Percentiles rank a stretch among this genome's conserved stretches.
These are phyloP conservation scores for Boleophthalmus pectinirostris DNA, from an alignment of 2,113 vertebrate genomes.

Conservation along the genomic window DNA sequence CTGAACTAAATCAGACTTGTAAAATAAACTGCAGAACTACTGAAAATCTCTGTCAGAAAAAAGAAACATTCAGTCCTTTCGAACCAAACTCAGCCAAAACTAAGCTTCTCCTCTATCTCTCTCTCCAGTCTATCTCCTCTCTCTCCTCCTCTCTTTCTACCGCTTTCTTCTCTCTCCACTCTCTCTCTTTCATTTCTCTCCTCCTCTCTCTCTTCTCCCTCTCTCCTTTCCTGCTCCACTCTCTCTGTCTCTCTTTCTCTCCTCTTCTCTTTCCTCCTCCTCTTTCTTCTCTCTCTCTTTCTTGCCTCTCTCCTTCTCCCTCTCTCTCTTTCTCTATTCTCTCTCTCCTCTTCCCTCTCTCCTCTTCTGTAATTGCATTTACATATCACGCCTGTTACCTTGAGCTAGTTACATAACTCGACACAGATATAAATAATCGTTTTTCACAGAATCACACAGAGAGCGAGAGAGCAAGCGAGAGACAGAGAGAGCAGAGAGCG, in stretches of 20 bases:
- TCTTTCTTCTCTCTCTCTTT: background rate
- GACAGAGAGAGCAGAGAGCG: no score
- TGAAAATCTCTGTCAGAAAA: no score
- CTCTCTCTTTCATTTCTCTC: background rate
- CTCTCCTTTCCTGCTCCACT: background rate
- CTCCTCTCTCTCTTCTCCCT: background rate
- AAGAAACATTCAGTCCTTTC: no score
- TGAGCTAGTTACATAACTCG: slow-evolving; percentile 43
- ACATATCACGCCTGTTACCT: slow-evolving; percentile 27
- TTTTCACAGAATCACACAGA: background rate
- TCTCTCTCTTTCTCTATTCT: background rate
- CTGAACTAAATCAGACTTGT: no score
- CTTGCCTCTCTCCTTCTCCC: slow-evolving; percentile 36
- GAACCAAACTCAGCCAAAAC: no score
- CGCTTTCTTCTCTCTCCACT: background rate
- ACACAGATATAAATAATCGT: slow-evolving; percentile 52
- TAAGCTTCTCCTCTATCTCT: no score
- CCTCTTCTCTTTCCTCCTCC: background rate
- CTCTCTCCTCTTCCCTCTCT: background rate
- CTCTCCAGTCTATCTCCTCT: background rate
- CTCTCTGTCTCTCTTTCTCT: background rate
- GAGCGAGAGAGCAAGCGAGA: background rate
- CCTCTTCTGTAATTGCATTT: slow-evolving; percentile 25
- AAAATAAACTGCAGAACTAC: no score
- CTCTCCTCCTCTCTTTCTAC: slow-evolving; percentile 12